A percentile compares a stretch with the other conserved stretches of the same genome.
Evolutionary conservation across 2,888 invertebrate species (phyloP).

Genomic region (Aplocera efformata): DNA sequence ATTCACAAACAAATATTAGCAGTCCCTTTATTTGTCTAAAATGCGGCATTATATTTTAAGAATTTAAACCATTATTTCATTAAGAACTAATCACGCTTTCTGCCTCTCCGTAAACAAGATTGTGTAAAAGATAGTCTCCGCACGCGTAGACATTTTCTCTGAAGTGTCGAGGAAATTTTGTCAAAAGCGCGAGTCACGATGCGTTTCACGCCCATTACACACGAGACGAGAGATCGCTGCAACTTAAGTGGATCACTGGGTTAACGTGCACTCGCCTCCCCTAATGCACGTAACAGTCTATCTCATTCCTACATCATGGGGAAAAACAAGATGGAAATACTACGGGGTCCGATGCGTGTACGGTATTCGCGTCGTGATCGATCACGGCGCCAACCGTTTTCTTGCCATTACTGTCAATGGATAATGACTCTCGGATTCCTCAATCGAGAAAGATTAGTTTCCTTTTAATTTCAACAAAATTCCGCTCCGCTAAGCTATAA

Average conservation of each 20-base stretch:
- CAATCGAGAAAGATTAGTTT: constrained; percentile 8
- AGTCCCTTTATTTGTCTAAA: too few relatives aligned
- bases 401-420: constrained; percentile 23
- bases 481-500: constrained; percentile 7
- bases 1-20: too few relatives aligned
- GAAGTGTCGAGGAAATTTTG: constrained; percentile 30
- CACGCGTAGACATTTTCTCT: constrained; percentile 17
- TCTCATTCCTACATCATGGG: constrained; percentile 4
- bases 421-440: constrained; percentile 13
- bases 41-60: too few relatives aligned
- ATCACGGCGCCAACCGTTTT: constrained; percentile 22
- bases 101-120: constrained; percentile 17
- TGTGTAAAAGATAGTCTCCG: constrained; percentile 16
- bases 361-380: constrained; percentile 26
- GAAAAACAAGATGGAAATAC: constrained; percentile 7
- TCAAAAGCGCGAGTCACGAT: constrained; percentile 37
- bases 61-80: background rate
- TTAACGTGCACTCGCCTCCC: constrained; percentile 26
- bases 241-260: constrained; percentile 31
- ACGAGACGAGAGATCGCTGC: constrained; percentile 27
- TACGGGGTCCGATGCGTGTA: constrained; percentile 13
- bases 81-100: constrained; percentile 16
- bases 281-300: constrained; percentile 6
- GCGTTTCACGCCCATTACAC: constrained; percentile 34
- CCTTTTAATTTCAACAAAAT: constrained; percentile 6